Percentiles rank a stretch among this genome's conserved stretches.
These are phyloP conservation scores for Tenthredo mesomela DNA, from an alignment of 2,888 invertebrate genomes.

Conservation along the genomic window DNA sequence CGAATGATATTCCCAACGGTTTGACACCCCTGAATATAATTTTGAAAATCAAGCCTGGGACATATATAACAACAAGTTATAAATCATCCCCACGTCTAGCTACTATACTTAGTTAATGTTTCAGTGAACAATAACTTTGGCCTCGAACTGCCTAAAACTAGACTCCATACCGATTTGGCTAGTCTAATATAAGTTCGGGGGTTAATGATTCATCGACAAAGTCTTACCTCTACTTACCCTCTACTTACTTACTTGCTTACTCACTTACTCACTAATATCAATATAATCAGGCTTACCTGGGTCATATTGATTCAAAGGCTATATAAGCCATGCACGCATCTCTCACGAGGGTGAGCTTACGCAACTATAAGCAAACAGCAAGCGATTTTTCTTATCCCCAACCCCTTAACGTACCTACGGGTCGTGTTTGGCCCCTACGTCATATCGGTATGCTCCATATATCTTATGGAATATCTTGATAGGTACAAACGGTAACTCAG, in stretches of 20 bases:
- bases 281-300: constrained; percentile 28
- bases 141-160: not conserved
- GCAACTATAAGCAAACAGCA: not conserved
- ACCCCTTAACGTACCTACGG: not conserved
- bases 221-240: constrained; percentile 10
- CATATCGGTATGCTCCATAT: constrained; percentile 46
- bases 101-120: not conserved
- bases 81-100: not conserved
- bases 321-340: not conserved
- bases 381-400: constrained; percentile 14
- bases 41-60: not conserved
- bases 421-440: constrained; percentile 43
- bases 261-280: constrained; percentile 27
- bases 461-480: constrained; percentile 48
- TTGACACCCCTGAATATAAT: not conserved
- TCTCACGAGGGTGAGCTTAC: not conserved
- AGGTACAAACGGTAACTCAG: constrained; percentile 50
- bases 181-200: not conserved
- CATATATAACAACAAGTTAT: not conserved
- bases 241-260: not conserved
- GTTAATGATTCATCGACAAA: constrained; percentile 16
- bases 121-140: not conserved
- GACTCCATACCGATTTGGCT: not conserved
- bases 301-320: constrained; percentile 6
- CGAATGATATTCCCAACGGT: not conserved